These are phyloP conservation scores for Sebastiscus tertius DNA, from an alignment of 2,797 vertebrate species.

Conservation along the genomic window DNA sequence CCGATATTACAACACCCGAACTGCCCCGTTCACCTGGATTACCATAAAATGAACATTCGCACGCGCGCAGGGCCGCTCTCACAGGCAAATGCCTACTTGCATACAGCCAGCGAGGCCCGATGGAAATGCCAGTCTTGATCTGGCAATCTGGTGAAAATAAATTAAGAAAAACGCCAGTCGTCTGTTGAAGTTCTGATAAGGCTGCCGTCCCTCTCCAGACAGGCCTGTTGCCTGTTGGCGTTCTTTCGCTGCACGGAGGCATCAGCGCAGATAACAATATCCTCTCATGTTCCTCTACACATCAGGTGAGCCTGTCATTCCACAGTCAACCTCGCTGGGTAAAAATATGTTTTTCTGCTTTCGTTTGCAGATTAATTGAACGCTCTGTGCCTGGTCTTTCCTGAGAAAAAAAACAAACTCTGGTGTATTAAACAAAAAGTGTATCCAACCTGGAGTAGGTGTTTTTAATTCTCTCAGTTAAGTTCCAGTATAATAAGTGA, in stretches of 20 bases:
- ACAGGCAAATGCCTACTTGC: neutral
- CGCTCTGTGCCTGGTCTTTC: neutral
- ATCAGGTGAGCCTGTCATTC: constrained; percentile 24
- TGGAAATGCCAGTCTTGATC: constrained; percentile 66
- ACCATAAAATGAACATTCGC: constrained; percentile 9
- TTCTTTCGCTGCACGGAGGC: constrained; percentile 32
- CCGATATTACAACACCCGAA: constrained; percentile 9
- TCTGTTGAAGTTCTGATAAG: constrained; percentile 68
- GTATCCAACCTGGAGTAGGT: neutral
- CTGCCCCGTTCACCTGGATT: constrained; percentile 18
- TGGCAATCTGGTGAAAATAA: constrained; percentile 58
- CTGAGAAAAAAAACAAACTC: neutral
- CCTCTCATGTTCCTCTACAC: constrained; percentile 56
- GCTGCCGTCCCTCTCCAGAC: constrained; percentile 36
- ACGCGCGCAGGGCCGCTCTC: neutral
- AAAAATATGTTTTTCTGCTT: neutral
- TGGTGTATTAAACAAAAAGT: neutral
- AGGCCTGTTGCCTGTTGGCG: constrained; percentile 39
- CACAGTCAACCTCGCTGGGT: neutral
- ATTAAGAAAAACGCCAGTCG: constrained; percentile 50
- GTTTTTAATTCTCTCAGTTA: constrained; percentile 5
- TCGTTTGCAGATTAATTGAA: constrained; percentile 8
- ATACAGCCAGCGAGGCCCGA: constrained; percentile 30
- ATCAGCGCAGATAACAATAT: constrained; percentile 58
- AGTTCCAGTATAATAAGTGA: neutral